Evolutionary conservation across 2,113 vertebrate genomes (phyloP), one percentile per base, ranked within the genome.

Genomic region (Chloropsis hardwickii): DNA sequence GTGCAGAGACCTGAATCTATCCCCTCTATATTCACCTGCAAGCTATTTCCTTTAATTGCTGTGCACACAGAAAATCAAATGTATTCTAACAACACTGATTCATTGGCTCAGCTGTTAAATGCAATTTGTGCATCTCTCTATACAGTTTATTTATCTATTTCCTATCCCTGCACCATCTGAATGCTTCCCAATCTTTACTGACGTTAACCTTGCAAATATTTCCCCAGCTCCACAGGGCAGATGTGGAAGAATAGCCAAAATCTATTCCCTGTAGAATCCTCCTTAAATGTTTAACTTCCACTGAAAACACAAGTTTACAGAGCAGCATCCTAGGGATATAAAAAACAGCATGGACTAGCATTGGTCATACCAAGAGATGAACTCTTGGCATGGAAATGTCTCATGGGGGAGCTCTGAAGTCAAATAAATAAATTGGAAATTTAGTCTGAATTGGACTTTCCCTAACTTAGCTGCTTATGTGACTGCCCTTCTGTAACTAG

Each of bases 31-130:
- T 83, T 96, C 94, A 97, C 96, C 96, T 96, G 95, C 95, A 94
- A 97, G 92, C 91, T 94, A 94, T 97, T 96, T 83, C 88, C 88
- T 91, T 91, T 96, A 95, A 93, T 95, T 94, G 87, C 87, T 82
- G 39, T 70, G 73, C 92, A 64, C 86, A 94, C 44, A 94, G 89
- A 95, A 96, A 96, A 97, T 93, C 95, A 96, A 95, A 94, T 40
- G 58, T 44, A 88, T 96, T 95, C 94, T 94, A 93, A 93, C 92
- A 96, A 81, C 5, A 1, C 72, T 93, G 94, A 96, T 96, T 96
- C 95, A 97, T 83, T 92, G 96, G 91, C 60, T 97, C 95, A 97
- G 92, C 91, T 94, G 91, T 51, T 96, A 83, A 88, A 93, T 77
- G 81, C 47, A 86, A 82, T 94, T 94, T 95, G 78, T 91, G 91